Evolutionary conservation across 37 sponge, comb jelly and placozoan genomes (phyloP), one percentile per base, ranked within the genome.

Genomic region (Halisarca cf. caerulea): DNA sequence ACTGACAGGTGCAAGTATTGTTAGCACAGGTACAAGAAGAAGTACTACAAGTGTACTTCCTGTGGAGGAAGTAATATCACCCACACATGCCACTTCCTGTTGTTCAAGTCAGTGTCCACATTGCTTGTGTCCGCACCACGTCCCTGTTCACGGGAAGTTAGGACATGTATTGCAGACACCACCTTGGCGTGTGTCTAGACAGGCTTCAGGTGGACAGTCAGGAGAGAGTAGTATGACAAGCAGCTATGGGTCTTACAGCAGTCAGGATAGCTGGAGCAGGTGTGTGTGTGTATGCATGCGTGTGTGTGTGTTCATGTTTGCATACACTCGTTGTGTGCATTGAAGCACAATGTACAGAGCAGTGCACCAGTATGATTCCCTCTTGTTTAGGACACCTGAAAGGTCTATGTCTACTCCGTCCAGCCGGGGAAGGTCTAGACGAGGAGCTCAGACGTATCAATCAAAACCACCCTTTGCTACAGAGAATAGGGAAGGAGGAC

Each of bases 301-400:
- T 73, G 77, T 73, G 39, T 73, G 77, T 73, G 39, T 73, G 77
- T 73, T 5, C 21, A 38, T 34, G 27, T 58, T 64, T 80, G 24
- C 9, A 23, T 62, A 15, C 15, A 23, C 30, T 20, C 15, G 64
- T 62, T 62, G 64, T 62, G 30, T 62, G 64, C 30, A 15, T n/a
- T n/a, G n/a, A n/a, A n/a, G n/a, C n/a, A n/a, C n/a, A n/a, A n/a
- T n/a, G n/a, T n/a, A n/a, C n/a, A n/a, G n/a, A n/a, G n/a, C n/a
- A n/a, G n/a, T n/a, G n/a, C n/a, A n/a, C n/a, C n/a, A n/a, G n/a
- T n/a, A n/a, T n/a, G n/a, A n/a, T n/a, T n/a, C n/a, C n/a, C n/a
- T n/a, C n/a, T n/a, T n/a, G 11, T 11, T 14, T 11, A 47, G 51
- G 51, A 47, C 11, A 11, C 51, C 51, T 14, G 51, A 47, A 47